These are phyloP conservation scores for Myotis yumanensis DNA, from an alignment of 2,113 vertebrate species.

Conservation along the genomic window DNA sequence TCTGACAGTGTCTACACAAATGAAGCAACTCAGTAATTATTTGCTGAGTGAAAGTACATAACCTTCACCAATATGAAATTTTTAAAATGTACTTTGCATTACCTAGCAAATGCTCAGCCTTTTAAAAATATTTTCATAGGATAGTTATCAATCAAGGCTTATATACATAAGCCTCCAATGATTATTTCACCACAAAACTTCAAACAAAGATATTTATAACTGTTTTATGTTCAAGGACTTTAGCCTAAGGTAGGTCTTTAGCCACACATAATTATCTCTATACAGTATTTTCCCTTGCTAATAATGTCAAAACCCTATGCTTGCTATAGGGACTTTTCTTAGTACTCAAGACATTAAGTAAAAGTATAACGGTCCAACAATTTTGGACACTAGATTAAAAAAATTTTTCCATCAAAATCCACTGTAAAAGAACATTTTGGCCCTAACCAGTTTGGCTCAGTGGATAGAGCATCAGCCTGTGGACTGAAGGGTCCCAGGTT, in stretches of 20 bases:
- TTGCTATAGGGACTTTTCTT: background rate
- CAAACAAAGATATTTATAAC: constrained; percentile 36
- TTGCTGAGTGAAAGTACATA: background rate
- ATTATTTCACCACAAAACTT: constrained; percentile 50
- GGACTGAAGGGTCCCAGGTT: too few relatives aligned
- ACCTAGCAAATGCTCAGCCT: background rate
- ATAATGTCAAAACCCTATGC: background rate
- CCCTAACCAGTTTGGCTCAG: too few relatives aligned
- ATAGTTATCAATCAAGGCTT: background rate
- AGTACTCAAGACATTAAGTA: background rate
- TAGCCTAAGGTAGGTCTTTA: background rate
- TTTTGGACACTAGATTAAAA: background rate
- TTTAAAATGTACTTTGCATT: constrained; percentile 11
- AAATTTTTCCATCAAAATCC: background rate
- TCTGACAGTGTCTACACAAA: background rate
- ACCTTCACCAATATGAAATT: constrained; percentile 14
- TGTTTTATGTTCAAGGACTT: constrained; percentile 15
- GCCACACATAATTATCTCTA: constrained; percentile 28
- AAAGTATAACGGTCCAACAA: background rate
- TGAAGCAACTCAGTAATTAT: constrained; percentile 11
- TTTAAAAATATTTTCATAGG: constrained; percentile 37
- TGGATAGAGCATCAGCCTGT: too few relatives aligned
- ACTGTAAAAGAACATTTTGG: constrained; percentile 6
- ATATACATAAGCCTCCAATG: background rate
- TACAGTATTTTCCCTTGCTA: background rate